A percentile compares a stretch with the other conserved stretches of the same genome.
These are phyloP conservation scores for Cettia cetti DNA, from an alignment of 2,113 vertebrate genomes.

Conservation along the genomic window DNA sequence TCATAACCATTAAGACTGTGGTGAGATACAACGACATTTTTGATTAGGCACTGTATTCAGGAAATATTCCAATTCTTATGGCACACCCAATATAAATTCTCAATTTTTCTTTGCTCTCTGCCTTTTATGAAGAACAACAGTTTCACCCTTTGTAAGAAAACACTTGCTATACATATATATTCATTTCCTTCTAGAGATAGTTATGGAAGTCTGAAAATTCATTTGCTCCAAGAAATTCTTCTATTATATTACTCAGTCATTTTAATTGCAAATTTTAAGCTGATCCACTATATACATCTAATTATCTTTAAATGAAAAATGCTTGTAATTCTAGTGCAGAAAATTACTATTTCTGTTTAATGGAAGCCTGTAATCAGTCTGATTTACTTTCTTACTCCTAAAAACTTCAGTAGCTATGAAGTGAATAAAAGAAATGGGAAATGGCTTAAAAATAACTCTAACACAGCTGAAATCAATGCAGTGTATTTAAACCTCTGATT, in stretches of 20 bases:
- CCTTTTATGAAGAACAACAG: neutral
- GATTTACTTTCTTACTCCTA: constrained; percentile 21
- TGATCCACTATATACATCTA: constrained; percentile 17
- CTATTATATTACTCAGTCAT: constrained; percentile 3
- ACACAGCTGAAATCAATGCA: neutral
- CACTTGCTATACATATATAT: neutral
- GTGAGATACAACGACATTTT: neutral
- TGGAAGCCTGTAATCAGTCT: neutral
- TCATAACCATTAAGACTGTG: neutral
- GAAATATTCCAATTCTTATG: neutral
- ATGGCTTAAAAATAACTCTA: neutral
- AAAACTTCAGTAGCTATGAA: neutral
- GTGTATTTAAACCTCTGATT: neutral
- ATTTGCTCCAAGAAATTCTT: constrained; percentile 4
- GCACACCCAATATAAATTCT: neutral
- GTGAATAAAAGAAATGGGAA: neutral
- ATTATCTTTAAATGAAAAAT: constrained; percentile 39
- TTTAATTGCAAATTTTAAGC: constrained; percentile 42
- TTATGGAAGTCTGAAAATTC: constrained; percentile 7
- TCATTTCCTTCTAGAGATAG: neutral
- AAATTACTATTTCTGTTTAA: constrained; percentile 43
- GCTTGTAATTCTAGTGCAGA: neutral
- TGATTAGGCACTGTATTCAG: neutral
- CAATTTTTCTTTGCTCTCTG: neutral
- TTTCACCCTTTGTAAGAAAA: neutral